Base-by-base conservation (phyloP, 2,113 vertebrate species). In the Gobius niger region DNA sequence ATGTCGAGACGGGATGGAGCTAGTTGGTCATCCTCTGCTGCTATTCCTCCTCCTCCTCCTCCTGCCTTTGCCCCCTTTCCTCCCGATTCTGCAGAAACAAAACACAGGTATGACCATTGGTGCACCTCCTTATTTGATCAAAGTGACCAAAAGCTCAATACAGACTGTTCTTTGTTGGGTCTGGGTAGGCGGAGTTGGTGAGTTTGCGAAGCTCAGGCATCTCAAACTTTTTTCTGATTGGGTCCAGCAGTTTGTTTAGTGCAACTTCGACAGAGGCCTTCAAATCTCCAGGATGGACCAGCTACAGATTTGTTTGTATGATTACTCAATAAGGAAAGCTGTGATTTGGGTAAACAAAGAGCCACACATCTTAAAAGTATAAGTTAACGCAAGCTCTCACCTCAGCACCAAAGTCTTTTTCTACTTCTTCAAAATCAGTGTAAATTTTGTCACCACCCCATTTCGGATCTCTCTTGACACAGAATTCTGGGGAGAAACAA, bases 381-480 rank as follows among this genome's bases (percentile, higher is more conserved):
- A 3, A 56, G 3, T 34, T 12, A 9, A 3, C 44, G 16, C 1
- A 44, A 44, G 44, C 6, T 8, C 62, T 74, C 87, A 99, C 98
- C 95, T 98, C 94, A 24, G 87, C 92, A 67, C 93, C 91, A 73
- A 99, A 99, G 73, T 99, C 96, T 73, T 96, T 94, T 89, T 99
- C 97, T 76, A 99, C 89, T 44, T 94, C 92, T 50, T 91, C 91
- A 4, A 93, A 98, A 3, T 2, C 80, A 0, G 92, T 93, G 88
- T 96, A 99, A 72, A 94, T 90, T 92, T 96, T 95, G 81, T 96
- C 96, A 78, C 97, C 98, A n/a, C 98, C 98, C 90, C 89, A 98
- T 65, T 98, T 98, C 49, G 94, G 88, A 76, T 99, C 97, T 85
- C 96, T 90, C 82, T 96, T 94, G 63, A 99, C 75, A 76, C 93